phyloP scores from a whole-genome alignment of 2,113 vertebrate genomes.

The Anoura caudifer region DNA sequence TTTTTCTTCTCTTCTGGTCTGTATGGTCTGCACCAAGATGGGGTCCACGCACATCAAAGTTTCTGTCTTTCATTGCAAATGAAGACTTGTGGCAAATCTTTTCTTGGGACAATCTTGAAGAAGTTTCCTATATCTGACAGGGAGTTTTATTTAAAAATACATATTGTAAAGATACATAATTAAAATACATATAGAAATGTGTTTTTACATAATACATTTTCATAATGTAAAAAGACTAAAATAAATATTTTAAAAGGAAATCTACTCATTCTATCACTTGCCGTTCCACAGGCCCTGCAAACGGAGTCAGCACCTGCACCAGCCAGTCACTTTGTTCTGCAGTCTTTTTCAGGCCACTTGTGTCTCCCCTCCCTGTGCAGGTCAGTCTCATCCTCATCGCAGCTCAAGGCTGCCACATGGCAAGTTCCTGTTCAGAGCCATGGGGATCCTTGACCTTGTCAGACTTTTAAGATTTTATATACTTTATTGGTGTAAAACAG shows the following conservation, averaged over 20 bases:
- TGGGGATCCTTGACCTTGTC: neutral
- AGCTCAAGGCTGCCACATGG: neutral
- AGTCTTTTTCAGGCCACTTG: neutral
- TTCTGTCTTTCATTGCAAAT: neutral
- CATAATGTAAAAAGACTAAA: too few species aligned
- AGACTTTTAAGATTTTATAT: neutral
- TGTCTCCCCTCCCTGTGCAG: accelerated
- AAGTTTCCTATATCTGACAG: neutral
- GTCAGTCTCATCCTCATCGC: neutral
- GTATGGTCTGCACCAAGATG: neutral
- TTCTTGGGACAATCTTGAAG: neutral
- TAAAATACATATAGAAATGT: too few species aligned
- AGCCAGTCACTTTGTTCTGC: neutral
- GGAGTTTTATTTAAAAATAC: neutral
- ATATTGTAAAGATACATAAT: neutral
- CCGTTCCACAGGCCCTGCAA: neutral
- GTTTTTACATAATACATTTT: too few species aligned
- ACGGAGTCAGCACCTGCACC: neutral
- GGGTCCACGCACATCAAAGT: neutral
- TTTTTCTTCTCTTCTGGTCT: neutral
- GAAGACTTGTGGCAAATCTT: neutral
- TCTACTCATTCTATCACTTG: neutral
- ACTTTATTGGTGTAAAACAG: neutral
- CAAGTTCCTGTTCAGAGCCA: neutral
- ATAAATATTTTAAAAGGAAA: neutral